Base-by-base conservation (phyloP, 2,113 vertebrate species). In the Ptilorrhoa leucosticta region DNA sequence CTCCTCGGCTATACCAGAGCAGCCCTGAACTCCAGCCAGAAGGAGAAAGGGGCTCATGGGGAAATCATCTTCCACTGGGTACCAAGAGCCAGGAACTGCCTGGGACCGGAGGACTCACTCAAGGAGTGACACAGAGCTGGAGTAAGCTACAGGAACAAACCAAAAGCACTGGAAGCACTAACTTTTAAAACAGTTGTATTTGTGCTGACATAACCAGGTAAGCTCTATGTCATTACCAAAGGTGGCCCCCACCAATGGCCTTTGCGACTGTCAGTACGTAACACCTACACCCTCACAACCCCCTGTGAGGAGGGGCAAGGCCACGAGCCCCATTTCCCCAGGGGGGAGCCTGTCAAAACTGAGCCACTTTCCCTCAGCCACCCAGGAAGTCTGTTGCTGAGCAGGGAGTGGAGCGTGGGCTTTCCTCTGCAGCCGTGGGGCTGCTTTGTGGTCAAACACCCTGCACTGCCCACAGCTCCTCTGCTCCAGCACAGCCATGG, bases 171-270 rank as follows among this genome's bases (percentile, higher is more conserved):
- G n/a, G 44, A 80, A 91, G 63, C 30, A 28, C 45, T 78, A 56
- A 61, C 51, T 72, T 92, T 51, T 66, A 83, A 81, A 95, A 86
- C 21, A 65, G 28, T 75, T 97, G 14, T 96, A 97, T 96, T 96
- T 92, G 81, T 88, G 91, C 65, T 96, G 91, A 91, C 42, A 66
- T 39, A 70, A 89, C 70, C 77, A 95, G 87, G 24, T 42, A 89
- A 95, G 66, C 48, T 93, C 72, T 91, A 20, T 37, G 51, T 60
- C 87, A 48, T 56, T 15, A 54, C 53, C 51, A 48, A 56, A 68
- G 77, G 54, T 2, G n/a, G 72, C 35, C 72, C 75, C 39, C 86
- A 81, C 18, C 91, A 73, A 23, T 1, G 11, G 94, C 82, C 76
- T 8, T 76, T 6, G 30, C 0, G 7, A 33, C 79, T 85, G 70